Evolutionary conservation across 2,113 vertebrate species (phyloP), one percentile per base, ranked within the genome.

Genomic region (Hyperoodon ampullatus): DNA sequence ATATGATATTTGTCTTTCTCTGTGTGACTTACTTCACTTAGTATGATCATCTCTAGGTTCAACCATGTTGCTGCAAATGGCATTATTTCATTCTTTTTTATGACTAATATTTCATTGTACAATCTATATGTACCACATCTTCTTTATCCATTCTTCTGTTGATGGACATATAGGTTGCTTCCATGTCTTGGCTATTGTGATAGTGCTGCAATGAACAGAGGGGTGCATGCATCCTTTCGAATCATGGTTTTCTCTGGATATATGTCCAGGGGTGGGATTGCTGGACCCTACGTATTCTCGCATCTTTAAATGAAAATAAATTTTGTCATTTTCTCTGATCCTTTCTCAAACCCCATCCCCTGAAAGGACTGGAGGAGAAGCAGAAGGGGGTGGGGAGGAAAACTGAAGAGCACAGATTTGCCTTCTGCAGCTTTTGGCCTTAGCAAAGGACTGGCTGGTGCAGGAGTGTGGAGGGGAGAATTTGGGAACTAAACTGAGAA

Each of bases 71-170:
- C 74, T 50, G 26, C 44, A 75, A 11, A 50, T 33, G 8, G 74
- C 16, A 19, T 19, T 12, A 5, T 75, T 33, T 50, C 44, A 6
- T 19, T 75, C 28, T 21, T 11, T 50, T 50, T 33, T 6, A 6
- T 33, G 33, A n/a, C 7, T 68, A 68, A 9, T 19, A 3, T 0
- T 50, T 58, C 55, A 58, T 58, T 58, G 74, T 58, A 58, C 55
- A 58, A 3, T 3, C 3, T 6, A 30, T 33, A 16, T 19, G 3
- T 18, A 33, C 8, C 16, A 3, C 9, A 0, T 12, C 5, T 19
- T 33, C 55, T 58, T 58, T 19, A 33, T 50, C 44, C 15, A 58
- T 5, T 30, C 28, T 11, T 19, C 44, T 33, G 28, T 28, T 50
- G 44, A 33, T 19, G 44, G 16, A 28, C 16, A 2, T 28, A 50